Base-by-base conservation (phyloP, 2,113 vertebrate species). In the Cololabis saira region DNA sequence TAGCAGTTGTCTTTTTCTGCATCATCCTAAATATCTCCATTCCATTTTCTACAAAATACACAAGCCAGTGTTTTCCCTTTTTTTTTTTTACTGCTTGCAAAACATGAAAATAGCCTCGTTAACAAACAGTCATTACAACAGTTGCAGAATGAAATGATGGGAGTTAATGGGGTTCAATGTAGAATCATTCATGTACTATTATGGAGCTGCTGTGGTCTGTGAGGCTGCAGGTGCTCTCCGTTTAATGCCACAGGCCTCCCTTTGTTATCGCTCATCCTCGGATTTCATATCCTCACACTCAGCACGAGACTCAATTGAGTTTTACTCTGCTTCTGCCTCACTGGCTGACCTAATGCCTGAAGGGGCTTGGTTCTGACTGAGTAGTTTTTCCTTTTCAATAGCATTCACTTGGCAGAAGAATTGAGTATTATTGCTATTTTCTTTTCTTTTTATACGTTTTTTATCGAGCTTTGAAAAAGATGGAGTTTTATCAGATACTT, bases 151-250 rank as follows among this genome's bases (percentile, higher is more conserved):
- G 74, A 69, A 80, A 73, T 70, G 67, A 56, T 11, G 10, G 22
- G 21, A 74, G 78, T 72, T 82, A 87, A 90, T 81, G 76, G 80
- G 83, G 71, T 87, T 84, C 51, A 65, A 11, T 45, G 66, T 64
- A 77, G 66, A 76, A 74, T 73, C 50, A 58, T 61, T 85, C 59
- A 73, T 62, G 84, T 74, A 65, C 77, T 78, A 88, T 83, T 69
- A 76, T 67, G 68, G 74, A 60, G 70, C 72, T 21, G 62, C 64
- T 62, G 59, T 59, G 78, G 80, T 80, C 78, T 71, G 62, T 33
- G 2, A 69, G 63, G 66, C 82, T 74, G 67, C 71, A 81, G 80
- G 85, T 86, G 81, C 75, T 73, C 57, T 69, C 54, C 40, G 51
- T 76, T 59, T 76, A 63, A 83, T 59, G 76, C 80, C 70, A 76